These are phyloP conservation scores for Ochlodes sylvanus DNA, from an alignment of 2,888 invertebrate species.

Conservation along the genomic window DNA sequence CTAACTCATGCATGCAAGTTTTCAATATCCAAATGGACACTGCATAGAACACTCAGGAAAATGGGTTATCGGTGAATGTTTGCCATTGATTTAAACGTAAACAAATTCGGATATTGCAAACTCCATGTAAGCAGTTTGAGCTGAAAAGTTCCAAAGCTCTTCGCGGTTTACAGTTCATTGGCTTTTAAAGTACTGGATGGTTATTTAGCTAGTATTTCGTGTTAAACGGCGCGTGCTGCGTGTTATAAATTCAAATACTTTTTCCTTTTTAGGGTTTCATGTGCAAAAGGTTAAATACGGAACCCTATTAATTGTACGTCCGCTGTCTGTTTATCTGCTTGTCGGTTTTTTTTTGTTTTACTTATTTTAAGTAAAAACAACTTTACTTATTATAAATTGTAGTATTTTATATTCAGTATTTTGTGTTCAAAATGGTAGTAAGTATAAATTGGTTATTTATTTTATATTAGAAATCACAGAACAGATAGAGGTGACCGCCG, in stretches of 20 bases:
- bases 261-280: too few relatives aligned
- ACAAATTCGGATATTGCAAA: conserved; percentile 38
- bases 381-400: too few relatives aligned
- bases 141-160: conserved; percentile 20
- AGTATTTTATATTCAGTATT: too few relatives aligned
- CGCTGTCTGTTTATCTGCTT: too few relatives aligned
- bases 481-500: too few relatives aligned
- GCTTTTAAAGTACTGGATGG: conserved; percentile 14
- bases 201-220: not conserved
- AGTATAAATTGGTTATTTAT: too few relatives aligned
- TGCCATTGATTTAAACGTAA: conserved; percentile 35
- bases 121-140: conserved; percentile 33
- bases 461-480: too few relatives aligned
- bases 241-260: not conserved
- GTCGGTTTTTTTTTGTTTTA: too few relatives aligned
- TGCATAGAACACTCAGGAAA: conserved; percentile 74
- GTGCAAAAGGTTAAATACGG: too few relatives aligned
- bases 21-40: conserved; percentile 72
- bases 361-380: too few relatives aligned
- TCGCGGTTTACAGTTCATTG: conserved; percentile 24
- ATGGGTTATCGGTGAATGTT: conserved; percentile 57
- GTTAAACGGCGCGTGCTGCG: not conserved
- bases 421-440: too few relatives aligned
- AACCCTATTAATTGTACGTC: too few relatives aligned
- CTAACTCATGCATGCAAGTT: conserved; percentile 56